Evolutionary conservation across 1,140 invertebrate genomes (phyloP), one percentile per base, ranked within the genome.

Genomic region (Trissolcus basalis): DNA sequence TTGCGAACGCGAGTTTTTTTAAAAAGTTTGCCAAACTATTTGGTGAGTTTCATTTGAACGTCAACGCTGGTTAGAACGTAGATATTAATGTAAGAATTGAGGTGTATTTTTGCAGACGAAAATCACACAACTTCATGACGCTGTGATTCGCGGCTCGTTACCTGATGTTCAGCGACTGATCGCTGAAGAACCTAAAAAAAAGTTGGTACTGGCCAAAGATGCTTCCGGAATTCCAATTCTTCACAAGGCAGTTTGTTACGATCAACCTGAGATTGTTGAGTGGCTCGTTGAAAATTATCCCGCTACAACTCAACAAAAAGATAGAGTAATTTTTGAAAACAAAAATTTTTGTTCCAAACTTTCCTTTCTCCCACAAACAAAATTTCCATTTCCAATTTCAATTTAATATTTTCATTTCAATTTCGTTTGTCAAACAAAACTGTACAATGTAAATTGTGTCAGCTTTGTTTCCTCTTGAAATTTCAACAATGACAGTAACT

Each of bases 201-300:
- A 90, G 77, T 88, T 94, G 56, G 91, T 92, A 0, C 82, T 92
- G 49, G 93, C 93, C 14, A 92, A 93, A 78, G 94, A 96, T 84
- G 89, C 91, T 16, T 89, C 91, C n/a, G 94, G 95, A 3, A 91
- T 92, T 27, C 92, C 93, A 6, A 85, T 96, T 27, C 82, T 96
- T 35, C 94, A 96, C 86, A 94, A 96, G 85, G 93, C 94, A 0
- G 91, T 96, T 7, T 92, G 93, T 72, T 92, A 95, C 83, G 93
- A 93, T 81, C 92, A 93, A 78, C 90, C 87, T 54, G 91, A 94
- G 41, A 92, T 96, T 39, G 90, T 93, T 4, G 89, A 92, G 58
- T 96, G 92, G 89, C 88, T 97, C 0, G 89, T 94, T 3, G 88
- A 91, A 16, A 92, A 93, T 81, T 96, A 93, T 87, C 94, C 94